Evolutionary conservation across 2,797 vertebrate species (phyloP), one percentile per base, ranked within the genome.

Genomic region (Aplochiton taeniatus): DNA sequence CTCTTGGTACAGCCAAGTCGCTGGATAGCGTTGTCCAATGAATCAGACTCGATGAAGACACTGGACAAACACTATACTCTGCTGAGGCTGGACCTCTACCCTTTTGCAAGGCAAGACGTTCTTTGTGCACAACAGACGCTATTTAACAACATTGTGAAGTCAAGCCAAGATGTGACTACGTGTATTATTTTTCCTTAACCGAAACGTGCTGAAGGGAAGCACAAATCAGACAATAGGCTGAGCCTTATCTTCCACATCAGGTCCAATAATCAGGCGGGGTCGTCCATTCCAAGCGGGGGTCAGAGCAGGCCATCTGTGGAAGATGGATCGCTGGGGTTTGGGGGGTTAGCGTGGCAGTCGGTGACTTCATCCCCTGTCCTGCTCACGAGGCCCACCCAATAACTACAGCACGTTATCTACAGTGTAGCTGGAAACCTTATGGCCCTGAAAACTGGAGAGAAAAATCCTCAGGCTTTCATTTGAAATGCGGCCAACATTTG

Each of bases 151-250:
- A 6, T 2, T 6, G 6, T 31, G 31, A 31, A 31, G 31, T 31
- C 31, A 31, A 47, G 1, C 76, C 41, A 42, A 72, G 67, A 62
- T 61, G 41, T 16, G 14, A 57, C 11, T 58, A 76, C 80, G 82
- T 74, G 65, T 83, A 77, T 31, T 16, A 19, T 74, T 77, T 49
- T 62, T 83, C 71, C 66, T 82, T 77, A 82, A 68, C 8, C 42
- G 43, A 77, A 70, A 78, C 75, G 65, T 69, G 76, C 81, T 82
- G n/a, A 31, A 72, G 69, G 74, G 62, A 63, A 14, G 72, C 74
- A 73, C 68, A 75, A 82, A 68, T 63, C 2, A 77, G 86, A 91
- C 85, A 89, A 89, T 84, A 58, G 80, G 42, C n/a, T 62, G 13
- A 56, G 57, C 57, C 70, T 83, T 81, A 83, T 88, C 69, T 65